These are phyloP conservation scores for Tretioscincus oriximinensis DNA, from an alignment of 2,113 vertebrate genomes.

Conservation along the genomic window DNA sequence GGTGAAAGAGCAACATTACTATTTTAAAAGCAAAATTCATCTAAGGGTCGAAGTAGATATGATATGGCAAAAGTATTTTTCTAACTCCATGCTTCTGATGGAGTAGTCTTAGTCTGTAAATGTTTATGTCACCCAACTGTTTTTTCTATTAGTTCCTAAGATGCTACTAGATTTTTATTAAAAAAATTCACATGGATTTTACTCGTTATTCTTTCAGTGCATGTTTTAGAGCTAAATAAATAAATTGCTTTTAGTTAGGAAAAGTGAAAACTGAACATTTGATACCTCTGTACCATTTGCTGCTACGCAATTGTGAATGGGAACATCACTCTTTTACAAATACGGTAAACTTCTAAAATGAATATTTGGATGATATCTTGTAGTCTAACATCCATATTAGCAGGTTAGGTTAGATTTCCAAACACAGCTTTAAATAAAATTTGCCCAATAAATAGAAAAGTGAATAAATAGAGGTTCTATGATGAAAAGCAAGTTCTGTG, in stretches of 20 bases:
- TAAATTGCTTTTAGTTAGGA: no score
- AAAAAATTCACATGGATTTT: not conserved
- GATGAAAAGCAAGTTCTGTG: not conserved
- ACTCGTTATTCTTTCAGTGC: not conserved
- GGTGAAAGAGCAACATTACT: conserved; percentile 31
- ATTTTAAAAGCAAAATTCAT: conserved; percentile 15
- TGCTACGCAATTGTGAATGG: not conserved
- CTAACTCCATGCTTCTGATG: no score
- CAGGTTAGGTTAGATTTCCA: no score
- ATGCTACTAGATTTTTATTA: no score
- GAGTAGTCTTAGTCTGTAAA: no score
- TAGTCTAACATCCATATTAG: not conserved
- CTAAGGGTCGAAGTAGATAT: not conserved
- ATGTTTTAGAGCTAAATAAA: not conserved
- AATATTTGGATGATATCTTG: conserved; percentile 38
- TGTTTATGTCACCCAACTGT: no score
- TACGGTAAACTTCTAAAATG: conserved; percentile 55
- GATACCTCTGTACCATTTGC: no score
- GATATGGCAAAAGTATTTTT: not conserved
- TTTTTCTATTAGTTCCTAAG: no score
- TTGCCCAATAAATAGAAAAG: no score
- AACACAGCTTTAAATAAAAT: no score
- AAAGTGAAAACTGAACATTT: no score
- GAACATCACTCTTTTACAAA: conserved; percentile 42
- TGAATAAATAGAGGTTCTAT: not conserved